Base-by-base conservation (phyloP, 2,888 invertebrate species). In the Epiblema foenella region DNA sequence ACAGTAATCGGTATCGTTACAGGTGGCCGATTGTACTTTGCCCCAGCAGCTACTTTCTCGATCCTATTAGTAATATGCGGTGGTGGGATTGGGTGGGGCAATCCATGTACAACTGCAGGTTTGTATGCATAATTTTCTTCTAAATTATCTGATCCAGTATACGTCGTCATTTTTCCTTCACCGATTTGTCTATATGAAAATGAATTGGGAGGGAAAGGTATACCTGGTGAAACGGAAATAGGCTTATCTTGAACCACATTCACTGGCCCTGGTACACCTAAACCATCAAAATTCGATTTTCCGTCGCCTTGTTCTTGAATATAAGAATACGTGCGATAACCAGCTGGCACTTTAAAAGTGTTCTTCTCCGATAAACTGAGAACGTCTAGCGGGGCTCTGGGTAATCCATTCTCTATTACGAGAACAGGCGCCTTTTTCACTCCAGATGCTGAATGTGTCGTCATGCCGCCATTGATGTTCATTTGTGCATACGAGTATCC, bases 401-500 rank as follows among this genome's bases (percentile, higher is more conserved):
- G 54, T 59, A 65, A 39, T 24, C 46, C 46, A 18, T 65, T 56
- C 3, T 54, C 33, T 8, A 29, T 12, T 17, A 54, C 29, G 11
- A 54, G 9, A 18, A 60, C 68, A 10, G 68, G n/a, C 54, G 3
- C 52, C 54, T 18, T 17, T 18, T 24, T 68, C 7, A 10, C 20
- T 18, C 18, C 64, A 24, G 63, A 15, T 10, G 51, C 51, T 52
- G 24, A 18, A 59, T 69, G 58, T 5, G 51, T 58, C 1, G 52
- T 65, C 12, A 29, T 33, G 29, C 39, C 64, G 10, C 29, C 52
- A 10, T 59, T 60, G 18, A 52, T 29, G 18, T 59, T 4, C 20
- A 60, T 54, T 66, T 70, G 65, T 12, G 59, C 54, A 42, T 85
- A 84, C 2, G 77, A 82, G 74, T 84, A 85, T 64, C 72, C 79